Base-by-base conservation (phyloP, 2,113 vertebrate species). In the Austrofundulus limnaeus region DNA sequence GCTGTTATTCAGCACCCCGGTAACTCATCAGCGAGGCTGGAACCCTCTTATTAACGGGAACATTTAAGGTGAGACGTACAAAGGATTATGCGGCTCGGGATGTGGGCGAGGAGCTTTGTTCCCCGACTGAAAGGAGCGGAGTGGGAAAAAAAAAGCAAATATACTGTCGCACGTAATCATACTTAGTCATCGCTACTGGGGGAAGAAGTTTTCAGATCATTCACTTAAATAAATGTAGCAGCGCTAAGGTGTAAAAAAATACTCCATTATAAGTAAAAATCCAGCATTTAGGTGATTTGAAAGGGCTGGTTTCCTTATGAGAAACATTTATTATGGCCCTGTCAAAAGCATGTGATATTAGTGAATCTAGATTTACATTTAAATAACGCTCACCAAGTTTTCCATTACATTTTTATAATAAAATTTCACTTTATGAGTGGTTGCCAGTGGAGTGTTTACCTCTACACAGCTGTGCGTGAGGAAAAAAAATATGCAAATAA, bases 1-100 rank as follows among this genome's bases (percentile, higher is more conserved):
- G 77, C 83, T 86, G 78, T 75, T 81, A 78, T 80, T 75, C 72
- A 59, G 75, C 38, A 11, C 19, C 46, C 71, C 61, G 74, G 59
- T 82, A 87, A 85, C 83, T 83, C 81, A 87, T 80, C 85, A 76
- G 68, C 77, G n/a, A 66, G 75, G 77, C 38, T 61, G 74, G 70
- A 84, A 72, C 65, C 72, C 47, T 57, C 70, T 79, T 73, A 85
- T 82, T 85, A 85, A 81, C 20, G 11, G 13, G 52, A 54, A 53
- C 52, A 20, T 77, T 87, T 78, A 77, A 61, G 70, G 61, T 54
- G 51, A 63, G 53, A 43, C 59, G 38, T 34, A 23, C 38, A 37
- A 37, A 15, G 53, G 58, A 75, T 61, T 62, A 46, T 23, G 55
- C 16, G 54, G 47, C 61, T 62, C 71, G 6, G 62, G 16, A 70